Evolutionary conservation across 2,113 vertebrate genomes (phyloP).

Genomic region (Malurus cyaneus): DNA sequence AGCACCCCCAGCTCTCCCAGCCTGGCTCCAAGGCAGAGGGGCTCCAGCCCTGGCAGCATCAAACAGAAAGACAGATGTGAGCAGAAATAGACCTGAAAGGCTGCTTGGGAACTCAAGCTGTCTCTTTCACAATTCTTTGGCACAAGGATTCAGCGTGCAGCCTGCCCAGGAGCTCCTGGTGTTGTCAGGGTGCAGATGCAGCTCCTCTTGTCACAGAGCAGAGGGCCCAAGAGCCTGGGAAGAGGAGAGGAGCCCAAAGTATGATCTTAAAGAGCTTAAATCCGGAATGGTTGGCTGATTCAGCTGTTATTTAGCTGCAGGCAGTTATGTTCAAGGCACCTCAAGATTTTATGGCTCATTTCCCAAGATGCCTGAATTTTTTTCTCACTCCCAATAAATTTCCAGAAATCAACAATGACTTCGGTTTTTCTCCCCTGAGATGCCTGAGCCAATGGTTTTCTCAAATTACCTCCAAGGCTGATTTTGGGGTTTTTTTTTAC

Average conservation of each 20-base stretch:
- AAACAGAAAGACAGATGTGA: neutral
- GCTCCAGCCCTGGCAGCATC: neutral
- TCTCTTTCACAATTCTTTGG: neutral
- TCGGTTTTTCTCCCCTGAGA: constrained; percentile 24
- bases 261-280: neutral
- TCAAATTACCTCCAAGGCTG: neutral
- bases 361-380: constrained; percentile 22
- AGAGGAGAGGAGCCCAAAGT: neutral
- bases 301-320: neutral
- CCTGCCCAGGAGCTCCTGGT: neutral
- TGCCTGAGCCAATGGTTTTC: neutral
- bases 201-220: neutral
- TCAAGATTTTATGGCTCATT: constrained; percentile 11
- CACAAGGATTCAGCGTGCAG: neutral
- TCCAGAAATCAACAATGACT: constrained; percentile 11
- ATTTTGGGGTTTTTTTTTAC: neutral
- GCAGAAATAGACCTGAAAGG: neutral
- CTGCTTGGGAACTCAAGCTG: neutral
- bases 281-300: neutral
- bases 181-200: neutral
- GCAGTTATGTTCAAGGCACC: neutral
- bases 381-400: constrained; percentile 34
- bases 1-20: neutral
- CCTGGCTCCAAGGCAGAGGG: neutral
- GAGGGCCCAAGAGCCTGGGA: neutral